phyloP scores from a whole-genome alignment of 2,113 vertebrate genomes.

The Glaucomys volans region DNA sequence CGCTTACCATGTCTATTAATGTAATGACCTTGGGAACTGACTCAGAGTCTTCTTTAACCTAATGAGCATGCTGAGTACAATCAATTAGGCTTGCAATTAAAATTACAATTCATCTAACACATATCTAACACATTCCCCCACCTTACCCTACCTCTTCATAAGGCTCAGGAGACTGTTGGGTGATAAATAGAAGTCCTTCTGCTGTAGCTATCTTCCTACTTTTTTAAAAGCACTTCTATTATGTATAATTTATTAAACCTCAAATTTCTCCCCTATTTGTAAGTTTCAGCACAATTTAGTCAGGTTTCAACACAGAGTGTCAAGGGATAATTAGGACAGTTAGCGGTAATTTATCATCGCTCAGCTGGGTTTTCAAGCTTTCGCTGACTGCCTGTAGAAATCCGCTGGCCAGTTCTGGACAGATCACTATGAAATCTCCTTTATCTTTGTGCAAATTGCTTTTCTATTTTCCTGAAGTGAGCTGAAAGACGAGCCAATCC shows the following conservation, averaged over 20 bases:
- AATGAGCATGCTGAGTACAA: slow-evolving; percentile 87
- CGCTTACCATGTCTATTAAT: slow-evolving; percentile 84
- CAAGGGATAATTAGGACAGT: slow-evolving; percentile 84
- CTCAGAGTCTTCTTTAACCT: slow-evolving; percentile 87
- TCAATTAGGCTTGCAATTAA: slow-evolving; percentile 90
- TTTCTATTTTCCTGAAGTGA: slow-evolving; percentile 60
- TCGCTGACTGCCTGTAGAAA: slow-evolving; percentile 72
- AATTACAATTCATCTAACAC: slow-evolving; percentile 87
- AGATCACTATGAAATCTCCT: slow-evolving; percentile 56
- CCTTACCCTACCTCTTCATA: slow-evolving; percentile 74
- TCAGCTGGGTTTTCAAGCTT: slow-evolving; percentile 80
- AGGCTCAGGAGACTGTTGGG: slow-evolving; percentile 66
- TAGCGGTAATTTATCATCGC: slow-evolving; percentile 86
- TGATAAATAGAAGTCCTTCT: slow-evolving; percentile 80
- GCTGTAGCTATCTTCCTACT: slow-evolving; percentile 42
- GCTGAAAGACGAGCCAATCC: slow-evolving; percentile 60
- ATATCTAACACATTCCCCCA: slow-evolving; percentile 82
- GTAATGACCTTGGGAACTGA: slow-evolving; percentile 89
- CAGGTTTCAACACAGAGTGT: slow-evolving; percentile 82
- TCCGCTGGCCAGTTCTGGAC: slow-evolving; percentile 62
- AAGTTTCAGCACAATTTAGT: slow-evolving; percentile 84
- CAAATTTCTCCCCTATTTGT: slow-evolving; percentile 74
- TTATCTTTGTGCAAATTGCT: slow-evolving; percentile 70
- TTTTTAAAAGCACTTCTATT: slow-evolving; percentile 53
- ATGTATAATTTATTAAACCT: slow-evolving; percentile 82